A percentile compares a stretch with the other conserved stretches of the same genome.
Evolutionary conservation across 2,113 vertebrate genomes (phyloP).

Genomic region (Charina bottae): DNA sequence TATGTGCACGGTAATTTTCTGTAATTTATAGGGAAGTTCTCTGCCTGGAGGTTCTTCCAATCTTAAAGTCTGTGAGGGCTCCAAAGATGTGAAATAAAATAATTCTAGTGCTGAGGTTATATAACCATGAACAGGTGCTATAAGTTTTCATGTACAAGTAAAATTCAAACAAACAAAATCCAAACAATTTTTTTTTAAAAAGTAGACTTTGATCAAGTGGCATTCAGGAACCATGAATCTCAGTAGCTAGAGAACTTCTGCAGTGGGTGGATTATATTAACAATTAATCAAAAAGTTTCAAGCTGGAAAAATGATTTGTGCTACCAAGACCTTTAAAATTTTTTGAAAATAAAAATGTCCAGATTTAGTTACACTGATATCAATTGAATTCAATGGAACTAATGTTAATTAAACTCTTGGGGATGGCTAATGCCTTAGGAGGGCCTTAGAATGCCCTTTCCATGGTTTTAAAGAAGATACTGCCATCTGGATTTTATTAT

Average conservation of each 20-base stretch:
- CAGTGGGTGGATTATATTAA: not conserved
- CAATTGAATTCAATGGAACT: too few species aligned
- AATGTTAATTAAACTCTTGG: too few species aligned
- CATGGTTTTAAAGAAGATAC: too few species aligned
- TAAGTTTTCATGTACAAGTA: not conserved
- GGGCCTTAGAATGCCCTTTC: too few species aligned
- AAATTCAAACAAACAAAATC: not conserved
- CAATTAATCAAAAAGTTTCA: not conserved
- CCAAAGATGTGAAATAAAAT: not conserved
- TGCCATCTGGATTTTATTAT: too few species aligned
- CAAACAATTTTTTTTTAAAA: not conserved
- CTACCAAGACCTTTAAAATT: too few species aligned
- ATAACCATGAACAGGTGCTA: not conserved
- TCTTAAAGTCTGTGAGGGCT: not conserved
- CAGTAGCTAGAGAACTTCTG: not conserved
- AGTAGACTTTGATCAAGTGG: not conserved
- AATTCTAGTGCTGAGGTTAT: not conserved
- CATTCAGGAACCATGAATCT: not conserved
- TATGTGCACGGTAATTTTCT: not conserved
- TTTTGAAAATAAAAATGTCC: not conserved
- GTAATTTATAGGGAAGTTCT: too few species aligned
- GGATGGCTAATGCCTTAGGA: too few species aligned
- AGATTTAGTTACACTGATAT: too few species aligned
- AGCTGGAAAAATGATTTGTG: not conserved
- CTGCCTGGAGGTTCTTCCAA: not conserved